Conservation (phyloP, 2,797 vertebrate species). For the Lemur catta region DNA sequence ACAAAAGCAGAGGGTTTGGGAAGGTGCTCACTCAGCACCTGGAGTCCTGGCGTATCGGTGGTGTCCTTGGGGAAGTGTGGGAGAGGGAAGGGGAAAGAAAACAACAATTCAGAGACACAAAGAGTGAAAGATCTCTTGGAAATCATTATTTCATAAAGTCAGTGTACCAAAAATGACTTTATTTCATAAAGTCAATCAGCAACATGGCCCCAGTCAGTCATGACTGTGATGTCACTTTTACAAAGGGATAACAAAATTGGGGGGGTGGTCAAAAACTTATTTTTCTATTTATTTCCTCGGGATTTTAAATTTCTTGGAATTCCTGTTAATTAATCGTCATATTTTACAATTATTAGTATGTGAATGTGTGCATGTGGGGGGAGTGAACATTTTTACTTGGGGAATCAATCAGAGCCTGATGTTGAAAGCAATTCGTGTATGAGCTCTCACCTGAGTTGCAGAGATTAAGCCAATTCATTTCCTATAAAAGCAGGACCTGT, state of each 20-base stretch:
- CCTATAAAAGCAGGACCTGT: neutral
- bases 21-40: neutral
- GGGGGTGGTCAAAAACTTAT: neutral
- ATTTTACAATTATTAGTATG: neutral
- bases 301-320: neutral
- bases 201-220: neutral
- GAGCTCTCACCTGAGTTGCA: neutral
- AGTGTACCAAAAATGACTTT: neutral
- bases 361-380: neutral
- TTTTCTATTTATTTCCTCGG: neutral
- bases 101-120: rapidly evolving
- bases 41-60: neutral
- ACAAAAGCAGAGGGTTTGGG: neutral
- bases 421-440: neutral
- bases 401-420: neutral
- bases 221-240: neutral
- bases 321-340: neutral
- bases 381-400: neutral
- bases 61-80: neutral
- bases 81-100: neutral
- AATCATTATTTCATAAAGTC: neutral
- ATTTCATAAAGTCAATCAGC: neutral
- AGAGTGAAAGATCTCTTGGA: neutral
- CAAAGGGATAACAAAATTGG: neutral
- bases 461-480: neutral